Conservation (phyloP, 2,888 invertebrate species). For the Thera obeliscata region DNA sequence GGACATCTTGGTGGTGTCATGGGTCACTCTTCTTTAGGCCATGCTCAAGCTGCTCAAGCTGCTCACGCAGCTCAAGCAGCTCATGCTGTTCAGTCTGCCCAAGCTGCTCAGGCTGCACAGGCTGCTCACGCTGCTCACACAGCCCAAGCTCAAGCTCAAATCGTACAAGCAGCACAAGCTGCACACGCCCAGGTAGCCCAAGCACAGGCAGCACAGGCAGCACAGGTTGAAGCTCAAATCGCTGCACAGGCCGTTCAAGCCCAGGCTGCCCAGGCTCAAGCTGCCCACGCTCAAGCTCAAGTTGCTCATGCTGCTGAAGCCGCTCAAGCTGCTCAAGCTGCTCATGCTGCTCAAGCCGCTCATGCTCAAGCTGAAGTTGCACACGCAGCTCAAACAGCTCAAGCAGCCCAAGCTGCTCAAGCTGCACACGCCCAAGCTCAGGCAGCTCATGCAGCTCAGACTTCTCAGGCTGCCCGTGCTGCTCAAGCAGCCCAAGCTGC, state of each 20-base stretch:
- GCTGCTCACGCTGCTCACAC: constrained; percentile 36
- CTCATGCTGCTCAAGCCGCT: constrained; percentile 38
- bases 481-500: constrained; percentile 28
- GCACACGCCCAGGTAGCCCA: constrained; percentile 42
- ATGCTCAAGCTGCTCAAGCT: constrained; percentile 35
- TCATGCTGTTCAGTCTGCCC: constrained; percentile 34
- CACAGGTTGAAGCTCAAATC: constrained; percentile 34
- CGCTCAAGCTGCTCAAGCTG: constrained; percentile 36
- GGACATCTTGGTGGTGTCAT: constrained; percentile 27
- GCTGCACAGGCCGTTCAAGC: constrained; percentile 37
- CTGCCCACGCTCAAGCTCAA: constrained; percentile 34
- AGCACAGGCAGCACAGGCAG: constrained; percentile 33
- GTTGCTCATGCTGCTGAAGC: constrained; percentile 31
- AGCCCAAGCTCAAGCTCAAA: constrained; percentile 25
- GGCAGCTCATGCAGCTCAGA: constrained; percentile 30
- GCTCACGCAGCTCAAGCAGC: constrained; percentile 36
- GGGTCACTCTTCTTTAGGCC: constrained; percentile 32
- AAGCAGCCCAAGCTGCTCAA: constrained; percentile 32
- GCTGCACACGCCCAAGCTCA: constrained; percentile 27
- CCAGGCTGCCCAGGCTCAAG: constrained; percentile 32
- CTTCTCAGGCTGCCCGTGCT: constrained; percentile 25
- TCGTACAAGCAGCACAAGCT: constrained; percentile 33
- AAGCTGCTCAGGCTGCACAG: constrained; percentile 35
- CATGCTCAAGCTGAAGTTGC: constrained; percentile 32
- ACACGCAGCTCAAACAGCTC: constrained; percentile 36